A percentile compares a stretch with the other conserved stretches of the same genome.
These are phyloP conservation scores for Zelleria hepariella DNA, from an alignment of 2,888 invertebrate species.

Conservation along the genomic window DNA sequence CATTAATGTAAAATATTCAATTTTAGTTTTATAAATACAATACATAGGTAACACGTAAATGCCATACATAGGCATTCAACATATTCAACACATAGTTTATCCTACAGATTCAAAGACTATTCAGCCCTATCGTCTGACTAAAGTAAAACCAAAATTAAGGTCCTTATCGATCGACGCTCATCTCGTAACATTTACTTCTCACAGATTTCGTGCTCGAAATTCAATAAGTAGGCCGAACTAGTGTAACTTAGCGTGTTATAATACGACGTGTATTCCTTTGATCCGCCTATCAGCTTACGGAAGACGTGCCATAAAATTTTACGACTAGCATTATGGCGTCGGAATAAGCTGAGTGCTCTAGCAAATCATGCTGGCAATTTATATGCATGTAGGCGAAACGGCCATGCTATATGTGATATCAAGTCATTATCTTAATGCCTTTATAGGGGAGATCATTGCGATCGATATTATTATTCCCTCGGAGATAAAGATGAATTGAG, in stretches of 20 bases:
- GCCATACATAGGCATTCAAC: too few species aligned
- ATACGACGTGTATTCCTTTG: constrained; percentile 17
- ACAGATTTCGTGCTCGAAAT: not conserved
- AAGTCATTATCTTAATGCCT: constrained; percentile 5
- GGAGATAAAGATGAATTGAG: not conserved
- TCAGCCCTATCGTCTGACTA: too few species aligned
- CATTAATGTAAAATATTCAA: too few species aligned
- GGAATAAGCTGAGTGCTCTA: constrained; percentile 37
- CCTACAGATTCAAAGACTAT: too few species aligned
- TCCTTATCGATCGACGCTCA: too few species aligned
- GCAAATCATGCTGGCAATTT: constrained; percentile 38
- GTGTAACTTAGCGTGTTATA: not conserved
- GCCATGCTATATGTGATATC: not conserved
- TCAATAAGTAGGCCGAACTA: not conserved
- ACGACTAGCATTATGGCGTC: constrained; percentile 41
- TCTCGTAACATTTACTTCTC: not conserved
- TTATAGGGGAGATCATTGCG: not conserved
- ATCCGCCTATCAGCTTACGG: constrained; percentile 43
- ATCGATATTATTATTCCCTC: not conserved
- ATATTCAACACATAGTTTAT: too few species aligned
- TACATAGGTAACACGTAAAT: too few species aligned
- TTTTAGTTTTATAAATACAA: too few species aligned
- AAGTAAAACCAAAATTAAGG: too few species aligned
- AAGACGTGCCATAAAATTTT: constrained; percentile 55
- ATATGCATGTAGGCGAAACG: constrained; percentile 7